Conservation (phyloP, 1,140 invertebrate species). For the Eciton burchellii region DNA sequence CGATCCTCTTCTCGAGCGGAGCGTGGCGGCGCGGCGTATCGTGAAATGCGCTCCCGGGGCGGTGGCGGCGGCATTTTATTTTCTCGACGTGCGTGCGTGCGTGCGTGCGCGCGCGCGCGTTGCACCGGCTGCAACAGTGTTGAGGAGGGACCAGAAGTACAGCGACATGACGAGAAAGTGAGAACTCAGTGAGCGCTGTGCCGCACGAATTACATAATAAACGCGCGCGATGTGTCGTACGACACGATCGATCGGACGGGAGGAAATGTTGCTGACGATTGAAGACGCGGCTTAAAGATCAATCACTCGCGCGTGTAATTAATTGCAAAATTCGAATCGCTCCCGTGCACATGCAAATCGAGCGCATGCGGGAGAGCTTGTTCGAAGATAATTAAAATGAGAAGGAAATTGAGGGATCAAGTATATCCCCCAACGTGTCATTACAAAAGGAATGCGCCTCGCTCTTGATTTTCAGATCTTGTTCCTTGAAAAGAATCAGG, state of each 20-base stretch:
- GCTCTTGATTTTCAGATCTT: too few relatives aligned
- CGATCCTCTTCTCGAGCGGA: constrained; percentile 62
- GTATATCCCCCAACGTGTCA: too few relatives aligned
- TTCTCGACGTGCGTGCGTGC: constrained; percentile 70
- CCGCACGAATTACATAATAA: constrained; percentile 57
- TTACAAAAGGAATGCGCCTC: too few relatives aligned
- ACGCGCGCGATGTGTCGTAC: constrained; percentile 2
- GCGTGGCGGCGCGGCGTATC: constrained; percentile 62
- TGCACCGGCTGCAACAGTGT: constrained; percentile 75
- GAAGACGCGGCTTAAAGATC: not conserved
- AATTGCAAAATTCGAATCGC: not conserved
- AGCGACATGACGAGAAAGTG: constrained; percentile 58
- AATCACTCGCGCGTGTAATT: not conserved
- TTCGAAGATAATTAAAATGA: too few relatives aligned
- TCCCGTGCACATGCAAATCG: too few relatives aligned
- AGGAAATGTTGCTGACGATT: not conserved
- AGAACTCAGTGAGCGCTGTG: constrained; percentile 45
- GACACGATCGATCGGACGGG: not conserved
- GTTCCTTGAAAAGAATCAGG: too few relatives aligned
- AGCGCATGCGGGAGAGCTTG: too few relatives aligned
- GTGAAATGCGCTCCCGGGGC: constrained; percentile 72
- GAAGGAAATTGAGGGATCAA: too few relatives aligned
- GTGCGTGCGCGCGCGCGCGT: constrained; percentile 64
- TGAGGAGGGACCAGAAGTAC: constrained; percentile 59
- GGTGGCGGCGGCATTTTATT: constrained; percentile 68